Evolutionary conservation across 1,140 invertebrate species (phyloP).

Genomic region (Drosophila varians): DNA sequence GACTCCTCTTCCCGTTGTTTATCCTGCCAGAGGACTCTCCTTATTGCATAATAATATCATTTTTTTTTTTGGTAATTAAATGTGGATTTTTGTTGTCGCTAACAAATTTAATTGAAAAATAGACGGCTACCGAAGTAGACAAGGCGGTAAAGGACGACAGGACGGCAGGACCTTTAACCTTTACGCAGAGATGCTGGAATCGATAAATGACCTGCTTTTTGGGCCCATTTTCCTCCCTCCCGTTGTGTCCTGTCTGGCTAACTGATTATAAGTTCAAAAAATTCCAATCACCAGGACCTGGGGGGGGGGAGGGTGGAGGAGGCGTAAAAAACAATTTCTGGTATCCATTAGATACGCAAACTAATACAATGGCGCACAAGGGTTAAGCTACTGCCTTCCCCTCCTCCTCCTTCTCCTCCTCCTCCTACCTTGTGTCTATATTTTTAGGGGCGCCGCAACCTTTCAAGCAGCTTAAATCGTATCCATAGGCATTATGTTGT

Average conservation of each 20-base stretch:
- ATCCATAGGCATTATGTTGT: conserved; percentile 66
- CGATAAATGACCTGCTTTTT: neutral
- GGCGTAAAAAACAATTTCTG: conserved; percentile 50
- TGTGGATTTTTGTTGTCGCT: conserved; percentile 49
- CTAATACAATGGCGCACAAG: conserved; percentile 50
- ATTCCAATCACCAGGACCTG: conserved; percentile 21
- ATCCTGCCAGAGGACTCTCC: neutral
- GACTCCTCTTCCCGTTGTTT: neutral
- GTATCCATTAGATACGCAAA: conserved; percentile 76
- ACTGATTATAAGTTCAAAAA: conserved; percentile 14
- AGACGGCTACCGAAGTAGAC: neutral
- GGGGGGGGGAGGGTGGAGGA: neutral
- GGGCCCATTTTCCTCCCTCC: neutral
- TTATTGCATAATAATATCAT: conserved; percentile 69
- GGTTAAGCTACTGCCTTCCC: too few relatives aligned
- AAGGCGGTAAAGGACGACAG: too few relatives aligned
- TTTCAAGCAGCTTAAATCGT: conserved; percentile 73
- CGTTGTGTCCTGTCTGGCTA: neutral
- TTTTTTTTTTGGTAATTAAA: conserved; percentile 56
- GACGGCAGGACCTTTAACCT: neutral
- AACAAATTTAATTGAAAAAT: conserved; percentile 44
- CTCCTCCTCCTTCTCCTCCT: too few relatives aligned
- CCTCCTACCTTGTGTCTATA: conserved; percentile 64
- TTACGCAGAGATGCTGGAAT: neutral
- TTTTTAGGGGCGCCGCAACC: conserved; percentile 75